phyloP scores from a whole-genome alignment of 1,140 invertebrate genomes.

The Macrobrachium nipponense region DNA sequence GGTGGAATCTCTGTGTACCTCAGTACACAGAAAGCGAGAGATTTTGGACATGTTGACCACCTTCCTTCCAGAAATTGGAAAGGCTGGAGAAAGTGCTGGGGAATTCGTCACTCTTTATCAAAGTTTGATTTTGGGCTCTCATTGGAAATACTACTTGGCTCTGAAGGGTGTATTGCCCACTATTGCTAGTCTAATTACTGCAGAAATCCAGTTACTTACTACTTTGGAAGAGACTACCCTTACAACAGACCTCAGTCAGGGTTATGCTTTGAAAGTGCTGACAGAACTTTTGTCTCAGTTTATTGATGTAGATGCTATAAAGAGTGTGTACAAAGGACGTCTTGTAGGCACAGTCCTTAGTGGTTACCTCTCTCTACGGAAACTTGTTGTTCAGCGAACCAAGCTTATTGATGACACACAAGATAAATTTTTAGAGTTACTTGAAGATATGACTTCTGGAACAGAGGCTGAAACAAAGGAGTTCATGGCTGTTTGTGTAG shows the following conservation, averaged over 20 bases:
- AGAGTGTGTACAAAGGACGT: conserved; percentile 89
- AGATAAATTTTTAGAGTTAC: conserved; percentile 91
- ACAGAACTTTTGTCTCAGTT: conserved; percentile 88
- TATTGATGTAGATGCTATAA: conserved; percentile 82
- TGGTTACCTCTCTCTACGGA: conserved; percentile 90
- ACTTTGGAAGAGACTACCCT: conserved; percentile 89
- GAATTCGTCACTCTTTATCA: conserved; percentile 91
- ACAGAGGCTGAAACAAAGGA: conserved; percentile 96
- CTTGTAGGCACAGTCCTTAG: conserved; percentile 90
- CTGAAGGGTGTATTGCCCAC: conserved; percentile 82
- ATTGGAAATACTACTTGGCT: conserved; percentile 70
- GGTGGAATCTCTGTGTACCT: conserved; percentile 81
- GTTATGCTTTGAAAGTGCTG: conserved; percentile 86
- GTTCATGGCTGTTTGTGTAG: conserved; percentile 97
- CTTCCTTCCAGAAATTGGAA: conserved; percentile 86
- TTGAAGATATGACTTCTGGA: conserved; percentile 97
- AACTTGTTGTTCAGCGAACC: conserved; percentile 93
- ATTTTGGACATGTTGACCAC: conserved; percentile 84
- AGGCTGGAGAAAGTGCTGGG: conserved; percentile 89
- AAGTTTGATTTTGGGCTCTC: conserved; percentile 74
- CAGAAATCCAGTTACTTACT: conserved; percentile 88
- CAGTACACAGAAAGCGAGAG: conserved; percentile 66
- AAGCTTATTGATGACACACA: conserved; percentile 96
- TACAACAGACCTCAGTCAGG: conserved; percentile 93
- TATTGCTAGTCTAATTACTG: conserved; percentile 86